Conservation (phyloP, 2,113 vertebrate species). For the Tenebrosternarchus preto region DNA sequence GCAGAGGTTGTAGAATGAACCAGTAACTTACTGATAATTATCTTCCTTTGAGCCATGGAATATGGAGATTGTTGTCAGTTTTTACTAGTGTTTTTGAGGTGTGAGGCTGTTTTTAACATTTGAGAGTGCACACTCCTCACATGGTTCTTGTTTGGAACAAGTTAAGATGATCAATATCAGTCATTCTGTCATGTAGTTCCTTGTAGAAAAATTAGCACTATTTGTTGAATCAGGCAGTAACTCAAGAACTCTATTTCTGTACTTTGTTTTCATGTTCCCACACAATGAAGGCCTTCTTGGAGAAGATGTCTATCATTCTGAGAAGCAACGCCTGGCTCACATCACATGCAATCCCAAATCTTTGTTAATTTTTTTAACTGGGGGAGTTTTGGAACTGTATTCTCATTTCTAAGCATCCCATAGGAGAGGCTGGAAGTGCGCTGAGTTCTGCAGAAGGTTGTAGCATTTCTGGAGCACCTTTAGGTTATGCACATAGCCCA, state of each 20-base stretch:
- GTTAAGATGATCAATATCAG: neutral
- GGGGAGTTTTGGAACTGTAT: neutral
- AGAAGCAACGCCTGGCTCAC: neutral
- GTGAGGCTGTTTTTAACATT: neutral
- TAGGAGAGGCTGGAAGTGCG: neutral
- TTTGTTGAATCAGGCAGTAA: neutral
- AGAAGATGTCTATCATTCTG: neutral
- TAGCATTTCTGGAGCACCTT: neutral
- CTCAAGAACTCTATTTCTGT: neutral
- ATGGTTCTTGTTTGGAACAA: neutral
- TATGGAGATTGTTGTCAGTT: constrained; percentile 12
- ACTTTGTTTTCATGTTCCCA: neutral
- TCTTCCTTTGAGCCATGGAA: constrained; percentile 19
- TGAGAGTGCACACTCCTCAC: constrained; percentile 5
- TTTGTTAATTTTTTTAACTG: neutral
- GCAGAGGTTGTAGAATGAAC: constrained; percentile 23
- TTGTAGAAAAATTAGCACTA: neutral
- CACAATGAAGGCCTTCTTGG: neutral
- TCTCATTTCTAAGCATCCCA: neutral
- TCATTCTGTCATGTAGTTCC: neutral
- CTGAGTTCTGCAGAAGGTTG: neutral
- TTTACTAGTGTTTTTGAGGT: neutral
- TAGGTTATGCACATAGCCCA: neutral
- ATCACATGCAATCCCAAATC: neutral
- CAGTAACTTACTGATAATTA: constrained; percentile 10